A percentile compares a stretch with the other conserved stretches of the same genome.
Evolutionary conservation across 2,888 invertebrate genomes (phyloP).

Genomic region (Caenorhabditis imperialis): DNA sequence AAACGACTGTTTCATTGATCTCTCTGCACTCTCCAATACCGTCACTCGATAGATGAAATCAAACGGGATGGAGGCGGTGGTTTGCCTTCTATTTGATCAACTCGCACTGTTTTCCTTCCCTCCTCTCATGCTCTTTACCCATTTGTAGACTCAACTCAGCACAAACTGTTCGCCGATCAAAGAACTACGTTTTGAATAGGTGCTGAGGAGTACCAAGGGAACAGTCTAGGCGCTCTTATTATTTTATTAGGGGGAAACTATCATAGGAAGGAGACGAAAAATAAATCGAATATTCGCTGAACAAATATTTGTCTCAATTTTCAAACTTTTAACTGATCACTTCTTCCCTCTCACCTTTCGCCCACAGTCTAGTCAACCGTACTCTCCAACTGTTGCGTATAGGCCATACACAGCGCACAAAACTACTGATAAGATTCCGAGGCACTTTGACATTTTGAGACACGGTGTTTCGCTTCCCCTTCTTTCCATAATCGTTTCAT

Average conservation of each 20-base stretch:
- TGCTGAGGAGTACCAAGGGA: no score
- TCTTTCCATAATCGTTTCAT: background rate
- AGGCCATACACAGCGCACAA: no score
- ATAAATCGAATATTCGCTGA: slow-evolving; percentile 26
- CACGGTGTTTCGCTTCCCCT: background rate
- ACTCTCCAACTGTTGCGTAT: no score
- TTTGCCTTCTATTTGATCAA: slow-evolving; percentile 7
- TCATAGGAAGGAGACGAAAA: slow-evolving; percentile 24
- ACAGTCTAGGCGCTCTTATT: slow-evolving; percentile 9
- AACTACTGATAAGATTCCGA: slow-evolving; percentile 21
- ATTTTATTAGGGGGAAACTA: no score
- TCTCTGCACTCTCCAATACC: no score
- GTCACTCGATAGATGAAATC: no score
- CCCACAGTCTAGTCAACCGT: slow-evolving; percentile 42
- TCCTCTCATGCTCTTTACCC: slow-evolving; percentile 15
- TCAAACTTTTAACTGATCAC: slow-evolving; percentile 8
- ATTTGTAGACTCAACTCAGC: slow-evolving; percentile 30
- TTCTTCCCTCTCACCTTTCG: slow-evolving; percentile 4
- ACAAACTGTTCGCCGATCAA: slow-evolving; percentile 27
- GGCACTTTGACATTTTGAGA: slow-evolving; percentile 22
- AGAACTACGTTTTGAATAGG: slow-evolving; percentile 5
- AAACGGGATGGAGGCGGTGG: no score
- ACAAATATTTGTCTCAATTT: background rate
- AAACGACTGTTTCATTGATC: no score
- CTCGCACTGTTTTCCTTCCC: background rate